Evolutionary conservation across 2,797 vertebrate species (phyloP).

Genomic region (Phalanger gymnotis): DNA sequence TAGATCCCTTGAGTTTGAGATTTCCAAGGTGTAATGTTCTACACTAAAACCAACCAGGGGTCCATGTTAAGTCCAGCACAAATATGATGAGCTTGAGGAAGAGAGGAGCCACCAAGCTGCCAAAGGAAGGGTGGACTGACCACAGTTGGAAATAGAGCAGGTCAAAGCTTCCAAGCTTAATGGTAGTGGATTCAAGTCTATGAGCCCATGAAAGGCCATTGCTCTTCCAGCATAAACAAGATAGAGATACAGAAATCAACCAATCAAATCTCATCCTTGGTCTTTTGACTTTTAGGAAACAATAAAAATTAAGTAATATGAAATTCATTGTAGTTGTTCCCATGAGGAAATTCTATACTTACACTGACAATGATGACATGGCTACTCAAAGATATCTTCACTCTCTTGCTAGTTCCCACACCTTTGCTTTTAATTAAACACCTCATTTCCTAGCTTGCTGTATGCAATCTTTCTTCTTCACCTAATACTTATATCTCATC

Average conservation of each 20-base stretch:
- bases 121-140: background rate
- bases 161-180: background rate
- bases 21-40: background rate
- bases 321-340: background rate
- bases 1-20: background rate
- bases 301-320: background rate
- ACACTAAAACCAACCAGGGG: background rate
- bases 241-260: background rate
- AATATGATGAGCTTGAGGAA: background rate
- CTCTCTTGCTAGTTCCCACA: background rate
- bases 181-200: background rate
- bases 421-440: conserved; percentile 18
- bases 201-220: background rate
- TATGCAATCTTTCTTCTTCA: conserved; percentile 38
- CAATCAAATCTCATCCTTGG: background rate
- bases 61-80: background rate
- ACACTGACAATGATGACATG: background rate
- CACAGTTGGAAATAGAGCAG: background rate
- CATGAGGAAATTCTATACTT: background rate
- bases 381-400: background rate
- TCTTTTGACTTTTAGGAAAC: background rate
- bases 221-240: background rate
- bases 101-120: background rate
- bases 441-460: conserved; percentile 39
- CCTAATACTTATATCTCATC: background rate